phyloP scores from a whole-genome alignment of 1,140 invertebrate genomes.

The Panulirus ornatus region DNA sequence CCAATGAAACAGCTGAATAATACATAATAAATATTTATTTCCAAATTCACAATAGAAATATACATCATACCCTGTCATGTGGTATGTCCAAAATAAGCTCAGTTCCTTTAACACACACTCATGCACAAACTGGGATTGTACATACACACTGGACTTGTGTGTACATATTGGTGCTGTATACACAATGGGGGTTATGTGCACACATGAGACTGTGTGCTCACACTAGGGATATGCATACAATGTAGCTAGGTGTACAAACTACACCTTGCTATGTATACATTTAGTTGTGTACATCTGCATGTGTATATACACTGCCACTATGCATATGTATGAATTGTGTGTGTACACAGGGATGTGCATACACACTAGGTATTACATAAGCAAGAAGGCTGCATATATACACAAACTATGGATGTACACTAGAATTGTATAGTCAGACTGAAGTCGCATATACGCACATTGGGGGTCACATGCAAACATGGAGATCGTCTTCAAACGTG shows the following conservation, averaged over 20 bases:
- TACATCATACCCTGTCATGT: conserved; percentile 65
- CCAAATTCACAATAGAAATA: conserved; percentile 73
- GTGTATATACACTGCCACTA: background rate
- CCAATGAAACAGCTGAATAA: conserved; percentile 5
- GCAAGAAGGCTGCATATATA: no score
- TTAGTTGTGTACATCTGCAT: conserved; percentile 2
- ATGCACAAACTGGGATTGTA: conserved; percentile 46
- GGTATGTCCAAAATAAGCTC: conserved; percentile 67
- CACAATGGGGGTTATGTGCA: background rate
- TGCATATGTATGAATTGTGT: conserved; percentile 1
- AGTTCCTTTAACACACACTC: conserved; percentile 34
- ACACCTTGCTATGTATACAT: background rate
- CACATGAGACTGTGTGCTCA: background rate
- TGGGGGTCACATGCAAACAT: background rate
- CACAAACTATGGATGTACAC: no score
- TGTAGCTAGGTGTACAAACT: background rate
- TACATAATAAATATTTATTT: conserved; percentile 73
- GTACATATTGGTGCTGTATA: background rate
- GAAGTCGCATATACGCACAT: background rate
- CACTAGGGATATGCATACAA: background rate
- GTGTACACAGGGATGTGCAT: background rate
- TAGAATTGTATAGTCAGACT: no score
- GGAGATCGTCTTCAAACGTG: background rate
- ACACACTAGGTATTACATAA: no score
- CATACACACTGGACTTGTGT: background rate